Conservation (phyloP, 2,888 invertebrate species). For the Phengaris arion region DNA sequence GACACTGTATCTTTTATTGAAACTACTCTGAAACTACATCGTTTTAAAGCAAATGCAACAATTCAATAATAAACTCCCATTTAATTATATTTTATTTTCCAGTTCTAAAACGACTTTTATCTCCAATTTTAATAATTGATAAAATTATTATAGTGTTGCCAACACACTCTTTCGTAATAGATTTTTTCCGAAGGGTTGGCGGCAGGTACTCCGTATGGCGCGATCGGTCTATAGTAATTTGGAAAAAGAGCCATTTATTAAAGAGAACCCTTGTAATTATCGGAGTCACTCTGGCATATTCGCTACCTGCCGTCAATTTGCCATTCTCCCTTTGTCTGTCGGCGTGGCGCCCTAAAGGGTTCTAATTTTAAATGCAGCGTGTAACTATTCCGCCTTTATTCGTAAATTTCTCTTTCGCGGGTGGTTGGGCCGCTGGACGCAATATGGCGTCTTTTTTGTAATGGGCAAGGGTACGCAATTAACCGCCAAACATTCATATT, state of each 20-base stretch:
- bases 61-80: neutral
- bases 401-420: constrained; percentile 77
- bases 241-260: constrained; percentile 78
- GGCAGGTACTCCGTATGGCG: constrained; percentile 78
- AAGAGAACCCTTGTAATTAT: constrained; percentile 76
- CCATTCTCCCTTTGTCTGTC: constrained; percentile 77
- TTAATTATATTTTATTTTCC: neutral
- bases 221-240: constrained; percentile 74
- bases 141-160: constrained; percentile 14
- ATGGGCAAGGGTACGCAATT: constrained; percentile 72
- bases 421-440: constrained; percentile 75
- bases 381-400: constrained; percentile 76
- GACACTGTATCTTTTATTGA: no score
- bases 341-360: constrained; percentile 80
- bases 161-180: constrained; percentile 40
- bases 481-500: constrained; percentile 63
- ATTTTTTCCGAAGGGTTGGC: constrained; percentile 59
- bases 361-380: constrained; percentile 78
- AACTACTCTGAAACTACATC: no score
- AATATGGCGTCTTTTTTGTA: constrained; percentile 72
- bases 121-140: constrained; percentile 20
- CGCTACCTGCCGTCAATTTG: constrained; percentile 79
- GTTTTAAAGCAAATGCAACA: neutral
- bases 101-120: neutral
- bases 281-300: constrained; percentile 72